These are phyloP conservation scores for Rafetus swinhoei DNA, from an alignment of 2,113 vertebrate species.

Conservation along the genomic window DNA sequence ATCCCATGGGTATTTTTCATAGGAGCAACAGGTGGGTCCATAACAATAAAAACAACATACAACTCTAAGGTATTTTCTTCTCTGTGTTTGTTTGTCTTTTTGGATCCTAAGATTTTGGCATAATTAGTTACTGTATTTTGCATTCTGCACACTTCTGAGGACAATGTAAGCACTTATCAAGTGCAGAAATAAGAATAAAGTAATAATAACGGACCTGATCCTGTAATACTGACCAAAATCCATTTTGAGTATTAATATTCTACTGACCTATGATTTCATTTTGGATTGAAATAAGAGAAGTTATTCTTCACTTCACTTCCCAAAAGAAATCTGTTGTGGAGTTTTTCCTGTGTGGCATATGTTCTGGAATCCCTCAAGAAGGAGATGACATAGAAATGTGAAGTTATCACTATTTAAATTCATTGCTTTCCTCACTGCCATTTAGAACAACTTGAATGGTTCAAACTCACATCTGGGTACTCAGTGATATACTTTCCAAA, in stretches of 20 bases:
- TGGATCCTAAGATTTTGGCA: neutral
- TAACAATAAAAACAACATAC: neutral
- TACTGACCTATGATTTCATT: neutral
- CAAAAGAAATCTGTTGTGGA: neutral
- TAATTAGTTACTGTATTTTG: neutral
- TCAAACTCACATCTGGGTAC: neutral
- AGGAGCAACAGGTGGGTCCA: neutral
- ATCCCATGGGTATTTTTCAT: neutral
- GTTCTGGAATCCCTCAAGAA: neutral
- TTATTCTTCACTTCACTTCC: neutral
- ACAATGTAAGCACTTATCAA: neutral
- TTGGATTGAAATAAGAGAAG: neutral
- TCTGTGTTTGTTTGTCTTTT: neutral
- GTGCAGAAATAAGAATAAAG: neutral
- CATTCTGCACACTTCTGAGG: neutral
- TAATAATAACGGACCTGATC: neutral
- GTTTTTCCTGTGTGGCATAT: slow-evolving; percentile 11
- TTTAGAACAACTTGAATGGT: slow-evolving; percentile 21
- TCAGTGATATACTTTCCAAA: neutral
- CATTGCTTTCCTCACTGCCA: neutral
- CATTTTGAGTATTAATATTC: neutral
- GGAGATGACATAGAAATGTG: neutral
- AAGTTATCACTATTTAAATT: slow-evolving; percentile 15
- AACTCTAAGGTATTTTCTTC: neutral
- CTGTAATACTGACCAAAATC: neutral